Evolutionary conservation across 2,888 invertebrate genomes (phyloP).

Genomic region (Julus scandinavius): DNA sequence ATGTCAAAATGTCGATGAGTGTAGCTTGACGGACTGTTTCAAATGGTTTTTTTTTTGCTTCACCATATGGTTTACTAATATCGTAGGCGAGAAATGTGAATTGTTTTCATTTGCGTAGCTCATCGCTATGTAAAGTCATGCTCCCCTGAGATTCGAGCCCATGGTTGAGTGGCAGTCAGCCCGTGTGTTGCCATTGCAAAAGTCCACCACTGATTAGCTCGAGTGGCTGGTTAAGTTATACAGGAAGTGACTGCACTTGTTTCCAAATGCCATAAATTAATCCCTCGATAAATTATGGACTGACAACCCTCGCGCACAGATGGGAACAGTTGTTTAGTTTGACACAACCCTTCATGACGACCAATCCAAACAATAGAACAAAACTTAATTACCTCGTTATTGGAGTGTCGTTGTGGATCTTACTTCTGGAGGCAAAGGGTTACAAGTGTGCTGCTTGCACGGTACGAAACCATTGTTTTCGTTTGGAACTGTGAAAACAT

Average conservation of each 20-base stretch:
- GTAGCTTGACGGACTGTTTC: background rate
- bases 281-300: slow-evolving; percentile 53
- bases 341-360: slow-evolving; percentile 50
- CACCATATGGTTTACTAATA: slow-evolving; percentile 44
- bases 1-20: slow-evolving; percentile 33
- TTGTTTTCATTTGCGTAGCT: slow-evolving; percentile 33
- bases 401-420: slow-evolving; percentile 13
- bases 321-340: slow-evolving; percentile 52
- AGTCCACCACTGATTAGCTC: background rate
- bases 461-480: background rate
- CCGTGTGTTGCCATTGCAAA: background rate
- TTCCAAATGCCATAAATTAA: slow-evolving; percentile 47
- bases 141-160: slow-evolving; percentile 34
- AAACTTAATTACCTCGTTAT: slow-evolving; percentile 49
- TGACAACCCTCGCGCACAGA: slow-evolving; percentile 46
- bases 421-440: background rate
- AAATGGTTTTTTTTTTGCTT: background rate
- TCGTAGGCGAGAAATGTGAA: slow-evolving; percentile 29
- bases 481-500: background rate
- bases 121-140: slow-evolving; percentile 43
- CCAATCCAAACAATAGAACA: slow-evolving; percentile 50
- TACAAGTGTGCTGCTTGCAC: slow-evolving; percentile 1
- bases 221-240: slow-evolving; percentile 41
- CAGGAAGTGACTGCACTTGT: slow-evolving; percentile 39
- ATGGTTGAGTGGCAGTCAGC: slow-evolving; percentile 22